A percentile compares a stretch with the other conserved stretches of the same genome.
phyloP scores from a whole-genome alignment of 2,113 vertebrate species.

The Takifugu bimaculatus region DNA sequence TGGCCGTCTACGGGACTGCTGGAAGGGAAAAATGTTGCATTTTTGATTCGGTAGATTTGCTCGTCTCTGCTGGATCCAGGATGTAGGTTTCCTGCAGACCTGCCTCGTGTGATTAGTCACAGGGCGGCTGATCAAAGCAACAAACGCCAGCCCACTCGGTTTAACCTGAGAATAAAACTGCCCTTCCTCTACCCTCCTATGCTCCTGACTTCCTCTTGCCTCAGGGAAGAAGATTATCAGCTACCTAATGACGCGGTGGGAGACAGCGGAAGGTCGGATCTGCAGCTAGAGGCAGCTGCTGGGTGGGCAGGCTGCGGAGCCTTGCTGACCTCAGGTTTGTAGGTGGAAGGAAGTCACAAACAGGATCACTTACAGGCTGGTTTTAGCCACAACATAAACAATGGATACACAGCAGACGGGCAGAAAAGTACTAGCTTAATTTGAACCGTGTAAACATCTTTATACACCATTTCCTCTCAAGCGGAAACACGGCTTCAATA shows the following conservation, averaged over 20 bases:
- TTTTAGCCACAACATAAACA: constrained; percentile 27
- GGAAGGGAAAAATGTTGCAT: too few relatives aligned
- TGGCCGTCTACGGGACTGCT: not conserved
- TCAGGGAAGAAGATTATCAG: constrained; percentile 50
- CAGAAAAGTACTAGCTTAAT: not conserved
- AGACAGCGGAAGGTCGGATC: constrained; percentile 46
- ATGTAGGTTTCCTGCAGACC: constrained; percentile 38
- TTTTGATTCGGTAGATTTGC: too few relatives aligned
- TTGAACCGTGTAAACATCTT: too few relatives aligned
- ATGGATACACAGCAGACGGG: not conserved
- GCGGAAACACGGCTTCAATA: not conserved
- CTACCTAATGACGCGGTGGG: constrained; percentile 50
- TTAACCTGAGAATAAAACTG: constrained; percentile 24
- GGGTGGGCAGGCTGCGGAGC: constrained; percentile 20
- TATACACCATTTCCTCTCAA: not conserved
- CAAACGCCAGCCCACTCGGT: constrained; percentile 15
- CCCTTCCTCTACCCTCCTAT: constrained; percentile 16
- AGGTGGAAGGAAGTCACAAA: constrained; percentile 19
- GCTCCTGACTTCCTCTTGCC: constrained; percentile 52
- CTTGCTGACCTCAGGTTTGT: not conserved
- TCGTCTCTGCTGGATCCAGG: not conserved
- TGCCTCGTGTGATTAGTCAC: constrained; percentile 48
- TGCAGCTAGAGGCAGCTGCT: constrained; percentile 26
- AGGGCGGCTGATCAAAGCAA: constrained; percentile 52
- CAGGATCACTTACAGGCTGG: constrained; percentile 26